phyloP scores from a whole-genome alignment of 2,797 vertebrate species.

The Psittacula echo region DNA sequence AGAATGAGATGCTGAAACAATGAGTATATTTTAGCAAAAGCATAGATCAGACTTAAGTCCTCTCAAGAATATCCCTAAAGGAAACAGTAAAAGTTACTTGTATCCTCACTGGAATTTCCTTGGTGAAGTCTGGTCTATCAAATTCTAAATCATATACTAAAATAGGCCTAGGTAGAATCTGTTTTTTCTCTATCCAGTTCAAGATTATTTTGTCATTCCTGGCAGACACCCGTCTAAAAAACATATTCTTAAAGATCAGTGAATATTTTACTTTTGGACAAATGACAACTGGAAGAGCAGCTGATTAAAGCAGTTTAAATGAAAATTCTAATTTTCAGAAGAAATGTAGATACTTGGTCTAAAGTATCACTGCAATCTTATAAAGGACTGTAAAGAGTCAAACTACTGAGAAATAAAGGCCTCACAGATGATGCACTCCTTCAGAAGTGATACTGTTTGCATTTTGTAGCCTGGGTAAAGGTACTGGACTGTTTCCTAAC shows the following conservation, averaged over 20 bases:
- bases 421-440: neutral
- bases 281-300: neutral
- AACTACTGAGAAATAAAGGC: neutral
- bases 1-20: neutral
- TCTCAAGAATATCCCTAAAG: neutral
- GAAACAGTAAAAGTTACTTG: neutral
- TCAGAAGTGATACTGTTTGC: neutral
- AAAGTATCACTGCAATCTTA: neutral
- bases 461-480: neutral
- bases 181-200: neutral
- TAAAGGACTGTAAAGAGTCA: neutral
- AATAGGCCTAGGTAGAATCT: neutral
- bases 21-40: neutral
- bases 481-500: neutral
- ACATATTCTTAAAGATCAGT: neutral
- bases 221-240: neutral
- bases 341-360: neutral
- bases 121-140: neutral
- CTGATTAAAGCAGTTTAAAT: neutral
- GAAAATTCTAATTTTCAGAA: neutral
- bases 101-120: neutral
- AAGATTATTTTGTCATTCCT: neutral
- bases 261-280: neutral
- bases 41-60: neutral
- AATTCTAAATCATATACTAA: neutral